Percentiles rank a stretch among this genome's conserved stretches.
These are phyloP conservation scores for Polymixis flavicincta DNA, from an alignment of 2,888 invertebrate genomes.

Conservation along the genomic window DNA sequence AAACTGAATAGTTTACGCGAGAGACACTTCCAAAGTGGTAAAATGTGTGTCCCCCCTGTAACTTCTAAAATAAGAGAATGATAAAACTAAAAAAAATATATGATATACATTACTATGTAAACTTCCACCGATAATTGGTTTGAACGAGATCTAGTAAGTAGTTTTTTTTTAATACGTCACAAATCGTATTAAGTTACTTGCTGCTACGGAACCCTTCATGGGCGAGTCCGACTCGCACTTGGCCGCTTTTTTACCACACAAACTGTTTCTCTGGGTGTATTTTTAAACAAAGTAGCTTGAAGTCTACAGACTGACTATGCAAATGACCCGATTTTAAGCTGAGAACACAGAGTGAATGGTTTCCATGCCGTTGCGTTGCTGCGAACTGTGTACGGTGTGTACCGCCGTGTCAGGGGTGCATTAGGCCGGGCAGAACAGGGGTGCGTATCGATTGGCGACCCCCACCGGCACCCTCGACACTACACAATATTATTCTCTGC, in stretches of 20 bases:
- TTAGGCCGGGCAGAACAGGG: slow-evolving; percentile 82
- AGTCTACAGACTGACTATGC: slow-evolving; percentile 37
- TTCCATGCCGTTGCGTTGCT: slow-evolving; percentile 67
- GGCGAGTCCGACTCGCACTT: no score
- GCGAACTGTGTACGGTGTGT: slow-evolving; percentile 49
- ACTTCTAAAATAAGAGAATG: no score
- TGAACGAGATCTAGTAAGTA: no score
- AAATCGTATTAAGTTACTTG: no score
- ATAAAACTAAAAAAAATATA: no score
- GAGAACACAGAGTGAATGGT: slow-evolving; percentile 62
- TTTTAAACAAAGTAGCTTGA: slow-evolving; percentile 40
- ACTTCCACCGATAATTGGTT: no score
- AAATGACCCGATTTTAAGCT: slow-evolving; percentile 66
- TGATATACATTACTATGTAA: no score
- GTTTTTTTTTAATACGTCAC: no score
- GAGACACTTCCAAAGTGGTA: no score
- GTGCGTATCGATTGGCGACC: slow-evolving; percentile 87
- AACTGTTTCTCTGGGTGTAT: slow-evolving; percentile 33
- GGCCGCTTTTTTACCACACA: slow-evolving; percentile 44
- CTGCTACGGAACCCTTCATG: no score
- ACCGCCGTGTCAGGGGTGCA: slow-evolving; percentile 81
- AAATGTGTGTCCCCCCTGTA: no score
- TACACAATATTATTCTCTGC: slow-evolving; percentile 81
- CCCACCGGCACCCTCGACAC: slow-evolving; percentile 76
- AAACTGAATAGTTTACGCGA: no score